Evolutionary conservation across 64 coral and sea anemone species (phyloP), one percentile per base, ranked within the genome.

Genomic region (Stylophora pistillata): DNA sequence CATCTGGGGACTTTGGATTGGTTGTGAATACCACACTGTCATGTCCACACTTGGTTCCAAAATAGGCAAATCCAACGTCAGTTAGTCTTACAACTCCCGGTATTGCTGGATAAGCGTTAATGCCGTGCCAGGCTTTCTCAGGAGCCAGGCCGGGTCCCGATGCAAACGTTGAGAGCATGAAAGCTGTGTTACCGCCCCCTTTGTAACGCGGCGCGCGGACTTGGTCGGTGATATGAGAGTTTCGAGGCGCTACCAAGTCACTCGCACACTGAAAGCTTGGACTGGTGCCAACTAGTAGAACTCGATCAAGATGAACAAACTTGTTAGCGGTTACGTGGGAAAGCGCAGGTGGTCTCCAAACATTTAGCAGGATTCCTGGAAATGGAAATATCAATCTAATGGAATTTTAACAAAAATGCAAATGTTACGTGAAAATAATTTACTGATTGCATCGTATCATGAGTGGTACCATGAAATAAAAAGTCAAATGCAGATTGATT

Each of bases 241-340:
- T 93, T 56, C 83, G 83, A 13, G 91, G 91, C 74, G 9, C 78
- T 53, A 52, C 28, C 20, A 55, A 78, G 66, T 89, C 86, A 58
- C 21, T 62, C 17, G 18, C 16, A 78, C 91, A 93, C 59, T 93
- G 71, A 28, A 88, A 84, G 21, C 75, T 78, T 17, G 85, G 37
- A 89, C 91, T 93, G 32, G 86, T 89, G 9, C 91, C 91, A 18
- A 93, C 84, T 64, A 93, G 76, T 5, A 93, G 77, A 15, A 93
- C 77, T 74, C 71, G 64, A 53, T 93, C 71, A 89, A 93, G 86
- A 21, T 63, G 86, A 82, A 93, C 91, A 74, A 89, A 89, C 72
- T 93, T 93, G 86, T 93, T 86, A 93, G 91, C 91, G 47, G 86
- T 73, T 20, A 4, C 12, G 53, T 93, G 91, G 16, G 91, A 77